Conservation (phyloP, 2,797 vertebrate genomes). For the Uromys caudimaculatus region DNA sequence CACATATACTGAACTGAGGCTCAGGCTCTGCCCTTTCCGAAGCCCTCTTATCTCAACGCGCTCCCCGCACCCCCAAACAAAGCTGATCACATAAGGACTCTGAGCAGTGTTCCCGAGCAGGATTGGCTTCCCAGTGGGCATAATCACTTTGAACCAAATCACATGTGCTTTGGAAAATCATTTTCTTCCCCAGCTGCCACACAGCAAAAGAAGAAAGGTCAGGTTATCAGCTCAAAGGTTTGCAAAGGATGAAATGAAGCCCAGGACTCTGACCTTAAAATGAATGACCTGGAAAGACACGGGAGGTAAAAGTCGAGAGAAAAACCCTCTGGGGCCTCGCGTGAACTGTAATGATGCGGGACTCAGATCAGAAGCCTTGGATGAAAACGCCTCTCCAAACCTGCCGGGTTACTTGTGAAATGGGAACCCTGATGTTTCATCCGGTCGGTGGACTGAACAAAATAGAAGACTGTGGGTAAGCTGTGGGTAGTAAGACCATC, state of each 20-base stretch:
- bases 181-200: constrained; percentile 70
- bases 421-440: background rate
- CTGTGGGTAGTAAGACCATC: background rate
- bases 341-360: background rate
- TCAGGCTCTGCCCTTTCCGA: constrained; percentile 8
- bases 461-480: background rate
- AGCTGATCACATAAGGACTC: constrained; percentile 20
- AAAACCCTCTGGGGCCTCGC: background rate
- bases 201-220: constrained; percentile 43
- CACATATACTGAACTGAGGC: constrained; percentile 46
- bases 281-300: constrained; percentile 66
- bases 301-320: constrained; percentile 39
- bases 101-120: constrained; percentile 30
- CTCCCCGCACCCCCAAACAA: background rate
- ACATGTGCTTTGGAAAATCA: constrained; percentile 65
- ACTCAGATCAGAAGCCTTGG: background rate
- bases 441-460: background rate
- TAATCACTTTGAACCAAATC: constrained; percentile 73
- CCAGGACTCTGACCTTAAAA: constrained; percentile 58
- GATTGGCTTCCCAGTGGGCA: constrained; percentile 68
- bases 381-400: background rate
- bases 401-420: background rate
- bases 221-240: constrained; percentile 63
- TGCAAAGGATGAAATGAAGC: constrained; percentile 82
- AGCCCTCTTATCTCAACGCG: constrained; percentile 55